Conservation (phyloP, 2,113 vertebrate species). For the Dascyllus trimaculatus region DNA sequence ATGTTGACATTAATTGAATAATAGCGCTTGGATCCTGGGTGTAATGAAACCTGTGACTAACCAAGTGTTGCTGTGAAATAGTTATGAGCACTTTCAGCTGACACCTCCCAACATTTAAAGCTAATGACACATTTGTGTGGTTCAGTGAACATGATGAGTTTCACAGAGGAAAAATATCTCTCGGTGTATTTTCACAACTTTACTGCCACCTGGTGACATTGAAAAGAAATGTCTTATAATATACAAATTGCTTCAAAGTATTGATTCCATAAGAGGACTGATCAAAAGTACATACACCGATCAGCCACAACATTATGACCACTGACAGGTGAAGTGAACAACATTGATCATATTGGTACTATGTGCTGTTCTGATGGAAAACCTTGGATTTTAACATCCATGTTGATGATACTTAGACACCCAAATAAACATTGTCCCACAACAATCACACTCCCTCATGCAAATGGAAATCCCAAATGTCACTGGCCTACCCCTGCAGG, state of each 20-base stretch:
- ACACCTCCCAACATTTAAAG: conserved; percentile 11
- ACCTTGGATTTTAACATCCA: no score
- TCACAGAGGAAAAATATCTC: neutral
- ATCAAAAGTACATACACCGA: no score
- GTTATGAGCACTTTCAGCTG: neutral
- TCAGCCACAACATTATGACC: no score
- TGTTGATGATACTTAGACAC: no score
- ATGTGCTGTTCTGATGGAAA: no score
- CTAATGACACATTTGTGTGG: neutral
- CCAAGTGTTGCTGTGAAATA: conserved; percentile 16
- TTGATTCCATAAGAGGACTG: no score
- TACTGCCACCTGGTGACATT: conserved; percentile 61
- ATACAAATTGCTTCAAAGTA: neutral
- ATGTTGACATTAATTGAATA: conserved; percentile 32
- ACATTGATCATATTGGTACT: no score
- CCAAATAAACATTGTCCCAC: no score
- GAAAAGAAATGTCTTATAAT: neutral
- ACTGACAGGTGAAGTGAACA: no score
- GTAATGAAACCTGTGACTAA: conserved; percentile 17
- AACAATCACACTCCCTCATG: no score
- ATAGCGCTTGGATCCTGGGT: neutral
- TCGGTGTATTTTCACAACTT: neutral
- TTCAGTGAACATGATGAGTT: neutral
- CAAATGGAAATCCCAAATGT: no score
- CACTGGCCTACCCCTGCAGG: no score